A percentile compares a stretch with the other conserved stretches of the same genome.
Conservation (phyloP, 2,797 vertebrate species). For the Crocidura indochinensis region DNA sequence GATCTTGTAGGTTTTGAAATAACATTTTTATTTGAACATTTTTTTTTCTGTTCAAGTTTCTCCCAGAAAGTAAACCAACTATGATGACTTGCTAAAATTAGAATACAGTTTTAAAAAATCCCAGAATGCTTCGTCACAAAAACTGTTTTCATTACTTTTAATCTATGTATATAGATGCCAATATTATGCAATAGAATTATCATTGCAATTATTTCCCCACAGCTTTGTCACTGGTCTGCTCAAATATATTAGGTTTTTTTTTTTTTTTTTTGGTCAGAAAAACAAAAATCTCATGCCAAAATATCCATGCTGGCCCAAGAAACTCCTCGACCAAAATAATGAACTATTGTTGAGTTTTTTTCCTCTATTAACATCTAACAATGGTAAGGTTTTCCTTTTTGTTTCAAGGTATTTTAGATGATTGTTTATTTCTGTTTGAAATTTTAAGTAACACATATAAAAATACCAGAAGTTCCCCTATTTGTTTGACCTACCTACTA, state of each 20-base stretch:
- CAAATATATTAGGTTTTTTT: constrained; percentile 50
- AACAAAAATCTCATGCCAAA: constrained; percentile 2
- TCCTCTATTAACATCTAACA: neutral
- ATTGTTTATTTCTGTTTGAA: constrained; percentile 23
- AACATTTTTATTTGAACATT: constrained; percentile 80
- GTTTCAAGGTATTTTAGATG: constrained; percentile 47
- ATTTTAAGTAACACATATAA: neutral
- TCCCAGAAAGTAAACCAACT: constrained; percentile 25
- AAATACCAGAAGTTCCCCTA: too few relatives aligned
- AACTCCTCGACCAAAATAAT: neutral
- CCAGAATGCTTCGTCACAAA: constrained; percentile 41
- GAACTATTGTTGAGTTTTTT: constrained; percentile 27
- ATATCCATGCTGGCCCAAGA: neutral
- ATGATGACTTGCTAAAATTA: constrained; percentile 68
- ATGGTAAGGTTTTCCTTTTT: neutral
- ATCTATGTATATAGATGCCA: constrained; percentile 1
- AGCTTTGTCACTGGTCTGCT: constrained; percentile 4
- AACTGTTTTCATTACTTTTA: constrained; percentile 59
- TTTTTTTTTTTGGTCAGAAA: constrained; percentile 36
- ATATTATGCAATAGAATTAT: constrained; percentile 35
- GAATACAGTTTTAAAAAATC: constrained; percentile 58
- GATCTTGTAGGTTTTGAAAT: constrained; percentile 80
- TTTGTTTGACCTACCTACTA: too few relatives aligned
- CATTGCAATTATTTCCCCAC: constrained; percentile 10
- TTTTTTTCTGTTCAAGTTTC: constrained; percentile 74